These are phyloP conservation scores for Trichopoda pennipes DNA, from an alignment of 2,888 invertebrate species.

Conservation along the genomic window DNA sequence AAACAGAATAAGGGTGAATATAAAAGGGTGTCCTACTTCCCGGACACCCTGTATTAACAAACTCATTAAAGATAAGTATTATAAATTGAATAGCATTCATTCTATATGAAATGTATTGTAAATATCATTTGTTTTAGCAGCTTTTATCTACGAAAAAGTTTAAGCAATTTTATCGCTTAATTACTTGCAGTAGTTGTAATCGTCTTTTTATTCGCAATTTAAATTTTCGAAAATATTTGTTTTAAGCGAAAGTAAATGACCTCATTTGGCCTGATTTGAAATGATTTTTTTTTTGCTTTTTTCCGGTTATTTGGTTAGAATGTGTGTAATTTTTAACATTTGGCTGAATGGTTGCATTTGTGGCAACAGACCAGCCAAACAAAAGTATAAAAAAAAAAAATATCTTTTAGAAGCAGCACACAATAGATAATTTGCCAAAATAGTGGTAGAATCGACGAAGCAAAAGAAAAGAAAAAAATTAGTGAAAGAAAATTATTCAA, in stretches of 20 bases:
- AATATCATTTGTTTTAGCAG: slow-evolving; percentile 21
- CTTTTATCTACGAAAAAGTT: slow-evolving; percentile 29
- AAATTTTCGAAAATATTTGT: slow-evolving; percentile 42
- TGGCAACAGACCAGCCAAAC: slow-evolving; percentile 23
- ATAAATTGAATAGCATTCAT: slow-evolving; percentile 8
- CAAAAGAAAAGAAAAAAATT: slow-evolving; percentile 8
- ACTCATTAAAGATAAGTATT: slow-evolving; percentile 37
- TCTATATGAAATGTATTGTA: not conserved
- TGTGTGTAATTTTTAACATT: slow-evolving; percentile 62
- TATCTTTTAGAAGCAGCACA: slow-evolving; percentile 15
- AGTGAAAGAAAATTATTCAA: slow-evolving; percentile 22
- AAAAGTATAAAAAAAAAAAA: slow-evolving; percentile 21
- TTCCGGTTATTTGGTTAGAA: slow-evolving; percentile 21
- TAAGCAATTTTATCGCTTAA: slow-evolving; percentile 51
- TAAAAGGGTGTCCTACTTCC: too few species aligned
- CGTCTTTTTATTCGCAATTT: slow-evolving; percentile 30
- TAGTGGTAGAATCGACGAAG: slow-evolving; percentile 36
- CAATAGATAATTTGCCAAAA: slow-evolving; percentile 66
- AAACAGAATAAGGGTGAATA: too few species aligned
- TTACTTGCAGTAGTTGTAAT: slow-evolving; percentile 32
- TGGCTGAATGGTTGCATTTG: slow-evolving; percentile 58
- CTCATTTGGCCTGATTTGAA: slow-evolving; percentile 69
- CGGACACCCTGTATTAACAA: too few species aligned
- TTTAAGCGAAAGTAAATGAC: slow-evolving; percentile 70
- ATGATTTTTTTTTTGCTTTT: slow-evolving; percentile 15